Base-by-base conservation (phyloP, 2,797 vertebrate species). In the Microctenopoma stevenorrisi region DNA sequence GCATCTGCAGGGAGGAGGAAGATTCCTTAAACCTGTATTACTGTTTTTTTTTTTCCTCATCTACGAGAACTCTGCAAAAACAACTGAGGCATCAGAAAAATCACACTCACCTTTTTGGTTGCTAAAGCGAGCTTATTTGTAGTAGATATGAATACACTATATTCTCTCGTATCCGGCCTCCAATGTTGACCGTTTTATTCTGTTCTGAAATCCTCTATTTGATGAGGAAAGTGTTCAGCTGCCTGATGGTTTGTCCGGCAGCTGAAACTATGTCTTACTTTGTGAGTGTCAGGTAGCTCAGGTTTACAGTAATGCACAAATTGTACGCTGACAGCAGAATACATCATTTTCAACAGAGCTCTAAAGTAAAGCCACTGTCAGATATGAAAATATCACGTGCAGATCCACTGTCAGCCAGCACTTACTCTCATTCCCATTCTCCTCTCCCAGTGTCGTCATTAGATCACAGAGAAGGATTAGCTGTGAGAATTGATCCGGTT, bases 401-500 rank as follows among this genome's bases (percentile, higher is more conserved):
- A 1, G n/a, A 50, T 71, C 55, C 30, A 13, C 49, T 66, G 60
- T 48, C 67, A 62, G 48, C 40, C 63, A 40, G 46, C 51, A 64
- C 53, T 78, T 72, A 62, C 53, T 78, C 74, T 61, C 33, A 73
- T 77, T 61, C 57, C 51, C 56, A 30, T 63, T 72, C 64, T 59
- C 52, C 52, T 65, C 72, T 72, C 28, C 1, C 52, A 56, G 54
- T 67, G 72, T 68, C 44, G 42, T 63, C 79, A 76, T 85, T 80
- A 81, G 77, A 78, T 74, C 69, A 50, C 50, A 3, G 58, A 84
- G 85, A 89, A 63, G 62, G 69, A 85, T 87, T 72, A 78, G 70
- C 68, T 73, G 73, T 61, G 78, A 81, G 71, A 79, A 88, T 63
- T 83, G 83, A 73, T 88, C 66, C 58, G 66, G 65, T 83, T 77